Evolutionary conservation across 2,113 vertebrate species (phyloP).

Genomic region (Daboia siamensis): DNA sequence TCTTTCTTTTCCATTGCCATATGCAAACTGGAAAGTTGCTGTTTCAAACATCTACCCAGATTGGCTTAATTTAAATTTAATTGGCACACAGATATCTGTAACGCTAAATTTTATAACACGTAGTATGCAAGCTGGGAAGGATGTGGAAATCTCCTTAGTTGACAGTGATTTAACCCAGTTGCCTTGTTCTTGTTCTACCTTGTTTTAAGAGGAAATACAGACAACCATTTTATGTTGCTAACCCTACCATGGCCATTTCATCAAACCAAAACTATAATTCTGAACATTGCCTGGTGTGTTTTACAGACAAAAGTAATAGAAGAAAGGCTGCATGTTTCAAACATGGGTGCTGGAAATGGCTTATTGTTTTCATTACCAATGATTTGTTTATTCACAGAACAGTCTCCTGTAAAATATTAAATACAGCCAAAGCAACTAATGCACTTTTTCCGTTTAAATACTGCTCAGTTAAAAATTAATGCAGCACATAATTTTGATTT

Average conservation of each 20-base stretch:
- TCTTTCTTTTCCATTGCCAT: neutral
- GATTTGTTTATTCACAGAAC: slow-evolving; percentile 74
- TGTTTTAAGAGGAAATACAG: neutral
- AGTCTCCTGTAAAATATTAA: slow-evolving; percentile 85
- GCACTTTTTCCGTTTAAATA: slow-evolving; percentile 83
- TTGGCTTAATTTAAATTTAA: neutral
- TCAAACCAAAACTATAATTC: slow-evolving; percentile 2
- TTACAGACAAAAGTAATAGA: slow-evolving; percentile 17
- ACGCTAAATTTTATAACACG: neutral
- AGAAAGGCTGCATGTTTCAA: slow-evolving; percentile 53
- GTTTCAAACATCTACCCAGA: neutral
- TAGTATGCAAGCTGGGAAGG: neutral
- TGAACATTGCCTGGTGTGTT: neutral
- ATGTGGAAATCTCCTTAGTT: neutral
- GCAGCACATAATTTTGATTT: slow-evolving; percentile 87
- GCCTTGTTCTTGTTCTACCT: neutral
- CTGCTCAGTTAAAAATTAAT: slow-evolving; percentile 87
- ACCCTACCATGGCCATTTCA: neutral
- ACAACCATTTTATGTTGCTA: neutral
- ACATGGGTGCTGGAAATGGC: slow-evolving; percentile 62
- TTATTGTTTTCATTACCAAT: slow-evolving; percentile 69
- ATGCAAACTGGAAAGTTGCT: neutral
- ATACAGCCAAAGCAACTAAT: slow-evolving; percentile 84
- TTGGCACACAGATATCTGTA: neutral
- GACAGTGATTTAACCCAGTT: neutral